phyloP scores from a whole-genome alignment of 2,113 vertebrate species.

The Scalopus aquaticus region DNA sequence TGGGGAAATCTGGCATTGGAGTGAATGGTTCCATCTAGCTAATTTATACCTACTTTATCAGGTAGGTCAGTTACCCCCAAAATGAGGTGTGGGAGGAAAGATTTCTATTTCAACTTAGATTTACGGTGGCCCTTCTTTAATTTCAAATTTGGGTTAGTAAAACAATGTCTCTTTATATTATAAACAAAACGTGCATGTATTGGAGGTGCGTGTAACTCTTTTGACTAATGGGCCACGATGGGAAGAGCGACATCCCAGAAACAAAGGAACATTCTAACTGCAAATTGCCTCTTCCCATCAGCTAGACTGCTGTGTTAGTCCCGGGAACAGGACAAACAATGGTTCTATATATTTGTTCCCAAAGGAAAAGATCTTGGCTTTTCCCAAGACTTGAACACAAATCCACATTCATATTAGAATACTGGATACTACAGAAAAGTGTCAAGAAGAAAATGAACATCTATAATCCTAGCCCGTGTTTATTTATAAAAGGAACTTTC shows the following conservation, averaged over 20 bases:
- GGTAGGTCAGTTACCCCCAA: not conserved
- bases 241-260: no score
- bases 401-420: not conserved
- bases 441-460: not conserved
- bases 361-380: conserved; percentile 17
- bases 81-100: not conserved
- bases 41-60: not conserved
- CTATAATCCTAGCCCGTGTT: not conserved
- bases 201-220: not conserved
- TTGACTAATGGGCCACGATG: not conserved
- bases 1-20: not conserved
- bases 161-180: accelerated
- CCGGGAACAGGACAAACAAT: not conserved
- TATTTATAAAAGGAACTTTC: not conserved
- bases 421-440: not conserved
- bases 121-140: not conserved
- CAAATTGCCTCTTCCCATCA: not conserved
- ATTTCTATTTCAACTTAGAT: not conserved
- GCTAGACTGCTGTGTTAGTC: not conserved
- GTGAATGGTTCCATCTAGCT: not conserved
- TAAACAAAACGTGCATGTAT: accelerated
- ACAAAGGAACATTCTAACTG: not conserved
- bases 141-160: not conserved
- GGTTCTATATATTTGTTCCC: not conserved
- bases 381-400: not conserved